A percentile compares a stretch with the other conserved stretches of the same genome.
These are phyloP conservation scores for Orthonevra nobilis DNA, from an alignment of 2,888 invertebrate species.

Conservation along the genomic window DNA sequence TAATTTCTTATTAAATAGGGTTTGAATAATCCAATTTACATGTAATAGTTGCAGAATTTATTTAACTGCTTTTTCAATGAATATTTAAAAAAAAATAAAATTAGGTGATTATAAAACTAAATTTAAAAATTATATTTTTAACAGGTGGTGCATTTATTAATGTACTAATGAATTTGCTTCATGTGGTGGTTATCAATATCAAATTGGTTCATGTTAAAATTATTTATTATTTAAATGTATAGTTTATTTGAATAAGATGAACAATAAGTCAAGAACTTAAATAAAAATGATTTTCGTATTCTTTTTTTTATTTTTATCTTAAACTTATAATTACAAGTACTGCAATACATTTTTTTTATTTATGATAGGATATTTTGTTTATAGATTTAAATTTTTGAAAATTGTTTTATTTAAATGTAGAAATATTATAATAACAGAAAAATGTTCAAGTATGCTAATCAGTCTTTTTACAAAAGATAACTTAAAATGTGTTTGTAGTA, in stretches of 20 bases:
- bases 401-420: background rate
- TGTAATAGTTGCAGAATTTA: slow-evolving; percentile 31
- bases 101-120: too few species aligned
- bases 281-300: too few species aligned
- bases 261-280: slow-evolving; percentile 5
- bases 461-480: slow-evolving; percentile 65
- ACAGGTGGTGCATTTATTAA: slow-evolving; percentile 55
- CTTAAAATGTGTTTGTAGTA: slow-evolving; percentile 23
- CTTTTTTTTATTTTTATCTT: too few species aligned
- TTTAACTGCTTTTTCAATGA: slow-evolving; percentile 13
- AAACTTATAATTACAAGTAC: too few species aligned
- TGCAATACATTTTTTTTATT: too few species aligned
- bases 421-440: background rate
- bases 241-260: background rate
- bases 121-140: slow-evolving; percentile 16
- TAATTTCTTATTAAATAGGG: slow-evolving; percentile 5
- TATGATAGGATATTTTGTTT: too few species aligned
- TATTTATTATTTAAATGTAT: background rate
- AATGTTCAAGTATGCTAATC: slow-evolving; percentile 55
- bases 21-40: slow-evolving; percentile 54
- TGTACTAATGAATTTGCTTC: slow-evolving; percentile 40
- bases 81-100: slow-evolving; percentile 9
- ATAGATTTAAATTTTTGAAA: too few species aligned
- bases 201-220: slow-evolving; percentile 4
- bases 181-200: slow-evolving; percentile 48